Evolutionary conservation across 2,113 vertebrate species (phyloP), one percentile per base, ranked within the genome.

Genomic region (Aegithalos caudatus): DNA sequence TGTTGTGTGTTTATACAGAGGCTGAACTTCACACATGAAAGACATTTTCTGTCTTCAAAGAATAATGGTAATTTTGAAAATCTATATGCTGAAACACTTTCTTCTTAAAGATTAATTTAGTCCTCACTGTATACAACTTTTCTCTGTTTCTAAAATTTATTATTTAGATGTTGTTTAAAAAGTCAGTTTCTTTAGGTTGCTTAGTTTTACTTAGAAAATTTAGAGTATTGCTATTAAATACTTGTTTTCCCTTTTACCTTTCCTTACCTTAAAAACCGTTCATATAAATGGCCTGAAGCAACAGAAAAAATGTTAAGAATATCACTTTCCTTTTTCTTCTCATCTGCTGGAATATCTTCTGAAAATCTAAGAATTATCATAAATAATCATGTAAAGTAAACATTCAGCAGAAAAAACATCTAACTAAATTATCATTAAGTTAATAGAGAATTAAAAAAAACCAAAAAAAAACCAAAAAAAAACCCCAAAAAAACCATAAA

Each of bases 211-310:
- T 45, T 53, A 31, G 16, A 92, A 81, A 1, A 2, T 53, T 35
- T 23, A 29, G 9, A 72, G 15, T 22, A 53, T 31, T 25, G 8
- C 24, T 48, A 21, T 11, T 10, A 80, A 76, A 88, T 79, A 58
- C 27, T 58, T 24, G 2, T 51, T 91, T 70, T 21, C 15, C 8
- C 8, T 86, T 91, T 89, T 54, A 54, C 22, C 4, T 84, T 80
- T 69, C 71, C 97, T 76, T 96, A 99, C 99, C 99, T 99, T 94
- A 99, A 97, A 96, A 99, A 99, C 24, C 99, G 99, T 93, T 99
- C 99, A 71, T 99, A 99, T 64, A 99, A 98, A 98, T 99, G 99
- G 54, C 99, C 99, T 27, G 99, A 99, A 90, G 99, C 99, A 95
- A 99, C 98, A 18, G 99, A 99, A 98, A 99, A 99, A 83, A 99